These are phyloP conservation scores for Harpagifer antarcticus DNA, from an alignment of 2,797 vertebrate species.

Conservation along the genomic window DNA sequence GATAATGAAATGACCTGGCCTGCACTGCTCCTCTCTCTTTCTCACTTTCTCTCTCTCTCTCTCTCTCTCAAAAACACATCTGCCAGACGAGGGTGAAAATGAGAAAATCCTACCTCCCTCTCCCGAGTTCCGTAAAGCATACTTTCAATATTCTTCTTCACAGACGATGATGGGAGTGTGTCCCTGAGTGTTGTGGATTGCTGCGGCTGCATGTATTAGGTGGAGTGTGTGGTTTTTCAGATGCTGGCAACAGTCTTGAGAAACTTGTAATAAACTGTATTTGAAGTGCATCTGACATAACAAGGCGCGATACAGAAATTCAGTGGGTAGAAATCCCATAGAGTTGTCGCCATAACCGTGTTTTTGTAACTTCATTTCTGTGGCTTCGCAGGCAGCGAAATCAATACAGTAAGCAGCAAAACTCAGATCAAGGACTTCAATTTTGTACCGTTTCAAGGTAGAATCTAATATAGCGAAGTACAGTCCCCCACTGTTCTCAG, in stretches of 20 bases:
- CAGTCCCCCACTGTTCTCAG: slow-evolving; percentile 55
- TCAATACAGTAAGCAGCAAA: slow-evolving; percentile 72
- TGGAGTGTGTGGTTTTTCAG: slow-evolving; percentile 20
- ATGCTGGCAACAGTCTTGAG: slow-evolving; percentile 27
- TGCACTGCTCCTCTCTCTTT: slow-evolving; percentile 53
- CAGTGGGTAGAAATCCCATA: slow-evolving; percentile 57
- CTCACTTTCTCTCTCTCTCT: neutral
- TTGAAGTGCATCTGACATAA: slow-evolving; percentile 70
- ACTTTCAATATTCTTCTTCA: slow-evolving; percentile 79
- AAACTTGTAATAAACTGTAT: slow-evolving; percentile 66
- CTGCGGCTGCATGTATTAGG: slow-evolving; percentile 16
- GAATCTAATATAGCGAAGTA: slow-evolving; percentile 69
- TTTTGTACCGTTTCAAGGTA: slow-evolving; percentile 66
- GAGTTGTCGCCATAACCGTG: slow-evolving; percentile 63
- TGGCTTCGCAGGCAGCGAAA: slow-evolving; percentile 47
- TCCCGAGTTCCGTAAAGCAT: slow-evolving; percentile 74
- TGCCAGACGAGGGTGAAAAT: slow-evolving; percentile 78
- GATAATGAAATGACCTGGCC: slow-evolving; percentile 85
- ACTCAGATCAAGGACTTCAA: slow-evolving; percentile 70
- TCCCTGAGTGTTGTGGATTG: slow-evolving; percentile 43
- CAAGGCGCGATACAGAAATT: slow-evolving; percentile 55
- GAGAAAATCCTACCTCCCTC: slow-evolving; percentile 80
- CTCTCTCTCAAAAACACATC: slow-evolving; percentile 74
- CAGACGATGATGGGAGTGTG: slow-evolving; percentile 59
- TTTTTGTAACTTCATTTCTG: slow-evolving; percentile 64